Evolutionary conservation across 2,113 vertebrate species (phyloP).

Genomic region (Synchiropus splendidus): DNA sequence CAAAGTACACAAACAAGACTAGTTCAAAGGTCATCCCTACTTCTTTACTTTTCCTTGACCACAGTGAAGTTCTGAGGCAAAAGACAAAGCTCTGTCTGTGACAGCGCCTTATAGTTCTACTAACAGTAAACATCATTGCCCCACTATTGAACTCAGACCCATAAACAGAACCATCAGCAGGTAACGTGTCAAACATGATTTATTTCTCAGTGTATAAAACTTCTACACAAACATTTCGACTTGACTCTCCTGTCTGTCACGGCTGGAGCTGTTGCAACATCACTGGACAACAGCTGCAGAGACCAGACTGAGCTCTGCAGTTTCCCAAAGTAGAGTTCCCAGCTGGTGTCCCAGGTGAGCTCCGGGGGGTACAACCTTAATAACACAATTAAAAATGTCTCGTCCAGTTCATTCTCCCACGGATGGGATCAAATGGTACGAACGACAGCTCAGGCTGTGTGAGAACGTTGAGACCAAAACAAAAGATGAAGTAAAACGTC

Average conservation of each 20-base stretch:
- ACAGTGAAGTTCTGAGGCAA: no score
- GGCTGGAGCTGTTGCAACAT: neutral
- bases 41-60: no score
- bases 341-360: conserved; percentile 28
- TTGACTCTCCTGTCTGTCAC: neutral
- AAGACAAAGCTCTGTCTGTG: no score
- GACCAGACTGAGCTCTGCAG: neutral
- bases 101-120: no score
- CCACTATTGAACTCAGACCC: no score
- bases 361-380: conserved; percentile 6
- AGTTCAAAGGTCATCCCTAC: no score
- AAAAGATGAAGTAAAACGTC: neutral
- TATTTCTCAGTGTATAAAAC: conserved; percentile 51
- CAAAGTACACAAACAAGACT: no score
- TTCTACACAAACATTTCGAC: conserved; percentile 27
- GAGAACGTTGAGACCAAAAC: neutral
- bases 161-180: conserved; percentile 1
- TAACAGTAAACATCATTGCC: no score
- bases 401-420: conserved; percentile 1
- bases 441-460: conserved; percentile 5
- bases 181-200: conserved; percentile 37
- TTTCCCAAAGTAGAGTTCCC: conserved; percentile 15
- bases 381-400: conserved; percentile 15
- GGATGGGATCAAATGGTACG: conserved; percentile 2
- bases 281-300: neutral